Conservation (phyloP, 2,113 vertebrate genomes). For the Haplotaxodon microlepis region DNA sequence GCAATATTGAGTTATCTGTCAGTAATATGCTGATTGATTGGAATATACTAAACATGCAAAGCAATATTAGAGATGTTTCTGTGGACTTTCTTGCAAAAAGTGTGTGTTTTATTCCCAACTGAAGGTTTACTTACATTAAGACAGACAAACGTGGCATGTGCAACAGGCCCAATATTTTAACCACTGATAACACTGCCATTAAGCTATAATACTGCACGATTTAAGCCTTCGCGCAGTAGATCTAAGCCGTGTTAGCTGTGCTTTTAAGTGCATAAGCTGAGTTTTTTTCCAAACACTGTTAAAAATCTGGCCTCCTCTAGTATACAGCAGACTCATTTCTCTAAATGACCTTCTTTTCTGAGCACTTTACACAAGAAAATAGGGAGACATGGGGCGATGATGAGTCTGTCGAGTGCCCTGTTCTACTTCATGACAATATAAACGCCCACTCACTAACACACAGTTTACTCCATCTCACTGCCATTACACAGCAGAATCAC, state of each 20-base stretch:
- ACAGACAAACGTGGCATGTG: neutral
- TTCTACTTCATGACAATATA: neutral
- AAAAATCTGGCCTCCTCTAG: neutral
- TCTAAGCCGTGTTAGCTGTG: neutral
- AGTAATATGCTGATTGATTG: neutral
- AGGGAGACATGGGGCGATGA: neutral
- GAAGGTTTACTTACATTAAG: neutral
- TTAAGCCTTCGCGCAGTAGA: neutral
- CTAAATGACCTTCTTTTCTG: slow-evolving; percentile 9
- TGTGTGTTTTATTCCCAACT: neutral
- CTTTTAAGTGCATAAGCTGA: neutral
- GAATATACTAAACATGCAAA: neutral
- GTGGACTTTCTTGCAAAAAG: neutral
- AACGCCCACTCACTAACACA: neutral
- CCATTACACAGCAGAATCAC: neutral
- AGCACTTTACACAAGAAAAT: neutral
- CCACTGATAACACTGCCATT: neutral
- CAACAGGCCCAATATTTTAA: neutral
- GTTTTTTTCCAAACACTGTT: neutral
- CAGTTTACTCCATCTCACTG: neutral
- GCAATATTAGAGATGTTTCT: neutral
- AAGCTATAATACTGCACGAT: neutral
- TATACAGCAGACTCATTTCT: neutral
- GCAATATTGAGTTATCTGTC: neutral
- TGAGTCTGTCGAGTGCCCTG: slow-evolving; percentile 7